Evolutionary conservation across 2,888 invertebrate species (phyloP).

Genomic region (Hanleya hanleyi): DNA sequence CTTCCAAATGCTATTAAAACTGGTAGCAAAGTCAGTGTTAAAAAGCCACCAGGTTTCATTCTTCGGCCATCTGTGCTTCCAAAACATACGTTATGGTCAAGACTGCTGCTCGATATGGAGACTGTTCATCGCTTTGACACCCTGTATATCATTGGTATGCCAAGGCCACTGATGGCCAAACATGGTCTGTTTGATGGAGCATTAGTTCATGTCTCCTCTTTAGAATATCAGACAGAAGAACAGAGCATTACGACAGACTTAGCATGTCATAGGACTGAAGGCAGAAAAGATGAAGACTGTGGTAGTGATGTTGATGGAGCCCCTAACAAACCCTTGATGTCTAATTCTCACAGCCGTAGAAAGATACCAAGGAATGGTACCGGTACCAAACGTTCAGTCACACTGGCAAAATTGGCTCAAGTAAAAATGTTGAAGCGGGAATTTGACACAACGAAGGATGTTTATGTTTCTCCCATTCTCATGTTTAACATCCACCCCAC

Average conservation of each 20-base stretch:
- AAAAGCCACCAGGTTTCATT: background rate
- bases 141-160: constrained; percentile 58
- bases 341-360: too few relatives aligned
- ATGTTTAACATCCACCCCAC: constrained; percentile 56
- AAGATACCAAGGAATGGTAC: background rate
- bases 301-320: constrained; percentile 3
- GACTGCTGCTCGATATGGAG: constrained; percentile 49
- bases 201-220: constrained; percentile 47
- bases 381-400: background rate
- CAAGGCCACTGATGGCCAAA: constrained; percentile 53
- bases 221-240: background rate
- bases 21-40: too few relatives aligned
- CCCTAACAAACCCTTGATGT: too few relatives aligned
- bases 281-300: background rate
- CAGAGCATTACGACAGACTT: too few relatives aligned
- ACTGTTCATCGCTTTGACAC: constrained; percentile 53
- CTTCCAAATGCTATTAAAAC: background rate
- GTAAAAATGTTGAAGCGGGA: constrained; percentile 6
- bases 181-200: constrained; percentile 62
- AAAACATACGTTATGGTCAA: constrained; percentile 51
- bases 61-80: background rate
- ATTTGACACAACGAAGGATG: background rate
- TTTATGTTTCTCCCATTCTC: constrained; percentile 61
- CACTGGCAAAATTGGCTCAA: background rate
- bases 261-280: background rate